These are phyloP conservation scores for Brachystomella parvula DNA, from an alignment of 1,140 invertebrate species.

Conservation along the genomic window DNA sequence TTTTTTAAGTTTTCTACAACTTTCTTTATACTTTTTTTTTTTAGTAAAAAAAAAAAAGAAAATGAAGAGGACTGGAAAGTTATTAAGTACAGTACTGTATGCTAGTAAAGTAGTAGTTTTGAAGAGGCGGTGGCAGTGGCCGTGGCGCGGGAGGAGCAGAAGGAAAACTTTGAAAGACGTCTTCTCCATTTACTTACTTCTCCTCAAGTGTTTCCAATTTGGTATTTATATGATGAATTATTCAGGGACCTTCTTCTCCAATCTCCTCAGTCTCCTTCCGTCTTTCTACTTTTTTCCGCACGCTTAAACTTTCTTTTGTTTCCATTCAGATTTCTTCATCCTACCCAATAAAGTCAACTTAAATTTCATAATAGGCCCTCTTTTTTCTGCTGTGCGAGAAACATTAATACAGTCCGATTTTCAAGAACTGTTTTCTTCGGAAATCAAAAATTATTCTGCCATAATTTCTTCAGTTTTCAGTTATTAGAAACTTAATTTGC, in stretches of 20 bases:
- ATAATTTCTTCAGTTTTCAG: neutral
- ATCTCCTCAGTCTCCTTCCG: neutral
- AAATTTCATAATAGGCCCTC: no score
- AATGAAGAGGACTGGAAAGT: neutral
- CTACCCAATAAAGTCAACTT: no score
- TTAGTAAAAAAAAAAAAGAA: no score
- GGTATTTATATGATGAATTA: neutral
- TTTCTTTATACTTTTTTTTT: neutral
- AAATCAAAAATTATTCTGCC: neutral
- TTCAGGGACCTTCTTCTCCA: neutral
- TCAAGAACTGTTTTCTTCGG: neutral
- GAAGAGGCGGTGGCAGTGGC: no score
- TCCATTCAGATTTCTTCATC: neutral
- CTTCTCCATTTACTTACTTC: no score
- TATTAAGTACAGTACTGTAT: neutral
- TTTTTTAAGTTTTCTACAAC: neutral
- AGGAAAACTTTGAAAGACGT: no score
- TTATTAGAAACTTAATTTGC: no score
- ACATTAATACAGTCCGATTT: neutral
- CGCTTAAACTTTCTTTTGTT: neutral
- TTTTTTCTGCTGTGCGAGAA: neutral
- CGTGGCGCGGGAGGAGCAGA: no score
- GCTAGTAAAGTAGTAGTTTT: neutral
- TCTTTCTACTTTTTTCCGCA: neutral
- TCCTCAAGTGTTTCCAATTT: conserved; percentile 6